A percentile compares a stretch with the other conserved stretches of the same genome.
Evolutionary conservation across 2,888 invertebrate genomes (phyloP).

Genomic region (Zonitis immaculata): DNA sequence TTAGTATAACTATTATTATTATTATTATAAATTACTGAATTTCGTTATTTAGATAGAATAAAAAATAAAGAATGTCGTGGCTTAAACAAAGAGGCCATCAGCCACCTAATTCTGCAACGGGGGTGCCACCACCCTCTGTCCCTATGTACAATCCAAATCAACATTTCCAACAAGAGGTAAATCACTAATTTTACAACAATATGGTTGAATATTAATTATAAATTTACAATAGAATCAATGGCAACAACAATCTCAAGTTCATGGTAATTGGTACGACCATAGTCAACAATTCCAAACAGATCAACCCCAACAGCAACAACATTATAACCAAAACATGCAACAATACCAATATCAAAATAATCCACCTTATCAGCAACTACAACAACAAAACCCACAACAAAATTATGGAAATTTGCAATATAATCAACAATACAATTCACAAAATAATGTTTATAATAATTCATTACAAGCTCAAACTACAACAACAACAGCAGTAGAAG

Average conservation of each 20-base stretch:
- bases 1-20: not conserved
- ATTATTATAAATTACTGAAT: not conserved
- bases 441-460: constrained; percentile 25
- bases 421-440: constrained; percentile 30
- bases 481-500: constrained; percentile 26
- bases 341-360: constrained; percentile 38
- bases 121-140: constrained; percentile 37
- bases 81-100: constrained; percentile 42
- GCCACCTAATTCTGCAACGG: constrained; percentile 29
- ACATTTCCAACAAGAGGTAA: constrained; percentile 45
- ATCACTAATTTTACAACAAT: constrained; percentile 6
- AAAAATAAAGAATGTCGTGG: constrained; percentile 50
- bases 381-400: constrained; percentile 20
- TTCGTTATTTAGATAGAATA: not conserved
- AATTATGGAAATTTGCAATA: constrained; percentile 33
- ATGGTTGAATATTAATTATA: not conserved
- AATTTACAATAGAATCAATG: constrained; percentile 35
- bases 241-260: constrained; percentile 31
- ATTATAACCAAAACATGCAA: constrained; percentile 31
- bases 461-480: constrained; percentile 30
- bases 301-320: constrained; percentile 31
- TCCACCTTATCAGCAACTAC: no score
- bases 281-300: constrained; percentile 26
- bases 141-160: constrained; percentile 48
- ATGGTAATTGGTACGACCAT: constrained; percentile 50